A percentile compares a stretch with the other conserved stretches of the same genome.
Conservation (phyloP, 2,888 invertebrate species). For the Pasiphila rectangulata region DNA sequence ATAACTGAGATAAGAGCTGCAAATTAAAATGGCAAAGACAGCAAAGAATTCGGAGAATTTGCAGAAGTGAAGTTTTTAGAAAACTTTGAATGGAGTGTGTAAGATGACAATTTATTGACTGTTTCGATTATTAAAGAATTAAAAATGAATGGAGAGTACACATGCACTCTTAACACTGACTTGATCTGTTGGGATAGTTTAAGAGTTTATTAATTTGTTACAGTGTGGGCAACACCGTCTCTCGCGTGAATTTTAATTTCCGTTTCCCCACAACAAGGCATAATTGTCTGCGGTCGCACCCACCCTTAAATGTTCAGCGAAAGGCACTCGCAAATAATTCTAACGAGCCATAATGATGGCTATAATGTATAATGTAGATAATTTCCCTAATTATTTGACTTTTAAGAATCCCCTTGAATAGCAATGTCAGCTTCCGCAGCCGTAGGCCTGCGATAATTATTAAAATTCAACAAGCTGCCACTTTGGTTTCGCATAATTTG, state of each 20-base stretch:
- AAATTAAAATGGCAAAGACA: no score
- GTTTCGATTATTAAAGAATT: no score
- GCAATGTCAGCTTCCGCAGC: constrained; percentile 53
- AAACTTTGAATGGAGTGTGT: no score
- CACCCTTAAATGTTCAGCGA: constrained; percentile 21
- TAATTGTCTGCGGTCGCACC: constrained; percentile 60
- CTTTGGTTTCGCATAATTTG: constrained; percentile 7
- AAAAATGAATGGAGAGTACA: no score
- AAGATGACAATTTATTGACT: no score
- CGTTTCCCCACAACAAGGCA: constrained; percentile 39
- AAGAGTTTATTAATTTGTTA: not conserved
- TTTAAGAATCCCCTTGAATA: constrained; percentile 50
- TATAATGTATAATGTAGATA: constrained; percentile 39
- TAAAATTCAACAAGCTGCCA: constrained; percentile 19
- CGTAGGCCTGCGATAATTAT: constrained; percentile 41
- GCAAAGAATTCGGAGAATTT: no score
- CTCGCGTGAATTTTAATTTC: constrained; percentile 13
- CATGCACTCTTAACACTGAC: no score
- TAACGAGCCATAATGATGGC: constrained; percentile 49
- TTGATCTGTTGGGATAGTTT: no score
- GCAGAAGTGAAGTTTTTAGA: no score
- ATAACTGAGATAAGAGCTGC: no score
- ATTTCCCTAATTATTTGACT: constrained; percentile 57
- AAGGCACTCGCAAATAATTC: constrained; percentile 47
- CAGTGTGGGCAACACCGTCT: not conserved